A percentile compares a stretch with the other conserved stretches of the same genome.
Conservation (phyloP, 2,888 invertebrate species). For the Bugula neritina region DNA sequence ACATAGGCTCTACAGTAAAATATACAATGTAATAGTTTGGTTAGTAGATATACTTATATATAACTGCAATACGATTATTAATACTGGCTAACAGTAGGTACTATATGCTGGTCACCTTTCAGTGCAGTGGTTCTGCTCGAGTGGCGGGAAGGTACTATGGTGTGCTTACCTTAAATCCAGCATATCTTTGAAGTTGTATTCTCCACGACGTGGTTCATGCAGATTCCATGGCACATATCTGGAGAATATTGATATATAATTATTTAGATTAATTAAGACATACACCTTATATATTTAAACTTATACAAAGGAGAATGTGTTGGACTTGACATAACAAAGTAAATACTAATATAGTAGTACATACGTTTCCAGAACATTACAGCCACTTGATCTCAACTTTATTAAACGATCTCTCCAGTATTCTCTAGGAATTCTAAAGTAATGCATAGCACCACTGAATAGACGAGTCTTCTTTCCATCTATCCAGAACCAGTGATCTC, state of each 20-base stretch:
- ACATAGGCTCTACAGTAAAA: slow-evolving; percentile 18
- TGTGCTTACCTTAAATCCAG: slow-evolving; percentile 46
- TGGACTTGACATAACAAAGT: too few relatives aligned
- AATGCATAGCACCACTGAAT: slow-evolving; percentile 50
- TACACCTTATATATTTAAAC: too few relatives aligned
- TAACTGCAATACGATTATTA: too few relatives aligned
- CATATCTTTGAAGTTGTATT: slow-evolving; percentile 44
- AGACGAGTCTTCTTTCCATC: slow-evolving; percentile 39
- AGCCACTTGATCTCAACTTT: slow-evolving; percentile 47
- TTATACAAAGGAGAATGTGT: too few relatives aligned
- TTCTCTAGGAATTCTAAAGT: slow-evolving; percentile 44
- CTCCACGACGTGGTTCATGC: slow-evolving; percentile 44
- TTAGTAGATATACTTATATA: not conserved
- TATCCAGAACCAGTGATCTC: slow-evolving; percentile 37
- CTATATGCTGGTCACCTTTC: too few relatives aligned
- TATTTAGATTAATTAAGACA: too few relatives aligned
- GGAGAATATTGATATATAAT: too few relatives aligned
- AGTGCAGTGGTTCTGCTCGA: too few relatives aligned
- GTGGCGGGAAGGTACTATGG: too few relatives aligned
- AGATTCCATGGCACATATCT: slow-evolving; percentile 52
- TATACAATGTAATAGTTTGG: not conserved
- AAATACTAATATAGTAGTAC: too few relatives aligned
- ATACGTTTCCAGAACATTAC: slow-evolving; percentile 52
- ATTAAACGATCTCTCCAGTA: slow-evolving; percentile 46
- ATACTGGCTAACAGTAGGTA: too few relatives aligned